Percentiles rank a stretch among this genome's conserved stretches.
phyloP scores from a whole-genome alignment of 2,797 vertebrate genomes.

The Etheostoma nigrum region DNA sequence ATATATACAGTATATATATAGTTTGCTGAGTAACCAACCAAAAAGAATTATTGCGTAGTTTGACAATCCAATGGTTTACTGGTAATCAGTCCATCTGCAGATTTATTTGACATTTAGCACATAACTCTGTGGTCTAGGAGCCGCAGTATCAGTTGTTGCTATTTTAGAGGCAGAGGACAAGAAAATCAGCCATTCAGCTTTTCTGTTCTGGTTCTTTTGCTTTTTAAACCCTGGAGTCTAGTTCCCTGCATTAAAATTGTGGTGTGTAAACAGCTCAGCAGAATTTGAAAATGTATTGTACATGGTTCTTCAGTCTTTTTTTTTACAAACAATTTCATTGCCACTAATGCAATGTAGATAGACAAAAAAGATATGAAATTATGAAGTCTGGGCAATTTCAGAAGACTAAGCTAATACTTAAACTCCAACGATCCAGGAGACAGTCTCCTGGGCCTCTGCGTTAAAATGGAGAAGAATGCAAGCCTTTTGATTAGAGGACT shows the following conservation, averaged over 20 bases:
- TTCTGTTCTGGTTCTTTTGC: constrained; percentile 6
- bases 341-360: not conserved
- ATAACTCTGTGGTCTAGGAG: not conserved
- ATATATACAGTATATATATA: not conserved
- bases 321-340: not conserved
- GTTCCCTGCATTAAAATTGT: constrained; percentile 3
- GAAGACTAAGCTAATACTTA: not conserved
- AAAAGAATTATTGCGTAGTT: not conserved
- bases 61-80: not conserved
- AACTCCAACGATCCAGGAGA: constrained; percentile 30
- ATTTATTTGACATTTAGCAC: not conserved
- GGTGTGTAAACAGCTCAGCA: constrained; percentile 1
- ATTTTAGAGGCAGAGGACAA: not conserved
- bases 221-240: constrained; percentile 17
- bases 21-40: not conserved
- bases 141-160: not conserved
- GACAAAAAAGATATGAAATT: constrained; percentile 14
- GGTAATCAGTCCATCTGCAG: not conserved
- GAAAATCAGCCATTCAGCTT: constrained; percentile 22
- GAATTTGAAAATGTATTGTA: constrained; percentile 5
- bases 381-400: constrained; percentile 4
- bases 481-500: constrained; percentile 44
- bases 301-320: not conserved
- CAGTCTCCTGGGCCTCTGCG: constrained; percentile 22
- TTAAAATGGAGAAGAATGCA: constrained; percentile 62